Evolutionary conservation across 2,888 invertebrate genomes (phyloP), one percentile per base, ranked within the genome.

Genomic region (Lamellibrachia satsuma): DNA sequence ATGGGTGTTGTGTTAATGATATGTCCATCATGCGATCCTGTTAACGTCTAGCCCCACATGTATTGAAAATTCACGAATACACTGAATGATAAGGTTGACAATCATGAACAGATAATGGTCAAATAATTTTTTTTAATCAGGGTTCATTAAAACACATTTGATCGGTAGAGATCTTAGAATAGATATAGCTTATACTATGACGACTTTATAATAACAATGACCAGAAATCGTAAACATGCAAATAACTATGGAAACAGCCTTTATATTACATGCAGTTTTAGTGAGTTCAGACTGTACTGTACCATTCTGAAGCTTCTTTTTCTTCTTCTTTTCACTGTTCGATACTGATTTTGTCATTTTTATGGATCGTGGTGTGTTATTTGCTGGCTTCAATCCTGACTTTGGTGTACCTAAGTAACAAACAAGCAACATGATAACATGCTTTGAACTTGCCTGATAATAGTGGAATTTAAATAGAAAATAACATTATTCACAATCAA

Each of bases 231-330:
- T 75, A 22, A 6, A 4, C 75, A 75, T 22, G 6, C 75, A 22
- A 22, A 3, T 22, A 75, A 22, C n/a, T 75, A n/a, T 75, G 3
- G n/a, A 22, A 75, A 15, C 75, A n/a, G n/a, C n/a, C n/a, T 75
- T 15, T 75, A 75, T 75, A 15, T 75, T 75, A 75, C 11, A 75
- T 75, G 75, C 75, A n/a, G 3, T 75, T 60, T 9, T 75, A 75
- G 75, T 22, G 6, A 75, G n/a, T 22, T n/a, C 75, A 75, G 75
- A 75, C n/a, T 11, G n/a, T 75, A 75, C 75, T 15, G n/a, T 75
- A 75, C 75, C 75, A 75, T 75, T 75, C 75, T 75, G 75, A 22
- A 75, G 75, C 75, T 75, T 75, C 75, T 75, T 75, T n/a, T 75
- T 75, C n/a, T 75, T 75, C 75, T 75, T 75, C 75, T 75, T 75